phyloP scores from a whole-genome alignment of 2,888 invertebrate genomes.

The Galerucella nymphaeae region DNA sequence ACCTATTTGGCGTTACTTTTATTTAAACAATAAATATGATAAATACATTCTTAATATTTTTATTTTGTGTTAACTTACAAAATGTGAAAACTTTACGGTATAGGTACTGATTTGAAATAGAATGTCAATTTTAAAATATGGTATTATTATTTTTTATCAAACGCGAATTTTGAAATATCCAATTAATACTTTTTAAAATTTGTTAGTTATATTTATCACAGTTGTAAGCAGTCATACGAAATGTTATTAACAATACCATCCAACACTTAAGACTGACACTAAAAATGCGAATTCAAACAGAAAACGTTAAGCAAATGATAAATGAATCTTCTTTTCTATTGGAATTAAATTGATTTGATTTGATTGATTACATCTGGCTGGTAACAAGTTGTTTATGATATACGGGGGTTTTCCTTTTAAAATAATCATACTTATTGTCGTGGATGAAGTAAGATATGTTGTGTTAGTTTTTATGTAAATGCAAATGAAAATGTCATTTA shows the following conservation, averaged over 20 bases:
- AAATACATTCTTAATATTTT: no score
- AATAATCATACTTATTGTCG: background rate
- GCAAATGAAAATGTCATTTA: no score
- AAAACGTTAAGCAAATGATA: slow-evolving; percentile 20
- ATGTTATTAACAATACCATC: slow-evolving; percentile 21
- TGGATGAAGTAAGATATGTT: background rate
- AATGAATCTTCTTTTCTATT: slow-evolving; percentile 21
- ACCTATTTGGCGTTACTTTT: no score
- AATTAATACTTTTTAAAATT: background rate
- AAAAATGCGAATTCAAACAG: slow-evolving; percentile 18
- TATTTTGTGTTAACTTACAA: no score
- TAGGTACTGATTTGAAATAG: no score
- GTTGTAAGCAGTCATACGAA: background rate
- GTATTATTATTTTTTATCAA: no score
- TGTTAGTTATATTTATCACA: background rate
- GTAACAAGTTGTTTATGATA: slow-evolving; percentile 23
- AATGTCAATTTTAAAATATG: no score
- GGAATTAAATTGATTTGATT: slow-evolving; percentile 25
- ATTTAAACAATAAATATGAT: no score
- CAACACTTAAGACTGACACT: slow-evolving; percentile 20
- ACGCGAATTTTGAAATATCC: no score
- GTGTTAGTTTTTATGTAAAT: no score
- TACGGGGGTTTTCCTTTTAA: background rate
- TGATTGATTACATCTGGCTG: slow-evolving; percentile 24
- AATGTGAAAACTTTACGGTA: no score